Evolutionary conservation across 2,113 vertebrate species (phyloP), one percentile per base, ranked within the genome.

Genomic region (Melanocharis versteri): DNA sequence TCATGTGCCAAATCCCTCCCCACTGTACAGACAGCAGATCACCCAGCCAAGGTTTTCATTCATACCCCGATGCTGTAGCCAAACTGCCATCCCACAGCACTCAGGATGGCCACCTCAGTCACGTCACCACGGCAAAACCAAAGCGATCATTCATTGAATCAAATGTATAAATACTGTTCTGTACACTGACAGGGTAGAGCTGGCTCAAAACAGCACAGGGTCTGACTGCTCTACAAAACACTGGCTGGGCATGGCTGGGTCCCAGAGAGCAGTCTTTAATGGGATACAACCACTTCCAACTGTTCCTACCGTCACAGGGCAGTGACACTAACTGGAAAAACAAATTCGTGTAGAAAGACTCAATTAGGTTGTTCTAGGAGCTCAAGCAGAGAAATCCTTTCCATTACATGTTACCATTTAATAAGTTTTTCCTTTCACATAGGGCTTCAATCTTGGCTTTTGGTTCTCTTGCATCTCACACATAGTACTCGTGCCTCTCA

Each of bases 101-200:
- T 70, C 98, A 97, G 89, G 99, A 99, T 40, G 92, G 98, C 91
- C 98, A 98, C 42, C 96, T 98, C 83, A 96, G 98, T 80, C 99
- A 98, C 4, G 91, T 98, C 94, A 90, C 98, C 15, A 94, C 98
- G 7, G 97, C 98, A 66, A 99, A 99, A 98, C 99, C 99, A 99
- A 99, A 99, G 99, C 99, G 98, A 80, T 99, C 99, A 0, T 99
- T 99, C 97, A 98, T 99, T 88, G 99, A 99, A 96, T 99, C 99
- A 1, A 99, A 99, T 26, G 99, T 99, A 47, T 99, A 97, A 99
- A 83, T 65, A 7, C 19, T 39, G 5, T 28, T 57, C 30, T 70
- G 23, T 89, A 9, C 27, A 39, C 2, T 68, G 27, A 33, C 44
- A 12, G 30, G 42, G 40, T 9, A 56, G 39, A 53, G 42, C 53